Evolutionary conservation across 2,888 invertebrate species (phyloP).

Genomic region (Clunio marinus): DNA sequence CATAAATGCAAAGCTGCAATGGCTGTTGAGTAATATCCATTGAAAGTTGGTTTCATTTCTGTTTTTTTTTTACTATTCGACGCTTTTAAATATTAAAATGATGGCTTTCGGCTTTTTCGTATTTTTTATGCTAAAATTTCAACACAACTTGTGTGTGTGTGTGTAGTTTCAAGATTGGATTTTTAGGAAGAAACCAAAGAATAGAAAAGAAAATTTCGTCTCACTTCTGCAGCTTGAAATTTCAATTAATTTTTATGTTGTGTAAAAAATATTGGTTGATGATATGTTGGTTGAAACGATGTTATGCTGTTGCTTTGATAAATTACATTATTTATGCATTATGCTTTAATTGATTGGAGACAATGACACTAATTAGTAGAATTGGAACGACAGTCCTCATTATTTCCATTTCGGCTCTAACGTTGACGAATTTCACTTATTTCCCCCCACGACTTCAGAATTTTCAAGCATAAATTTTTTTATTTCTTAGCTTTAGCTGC

Average conservation of each 20-base stretch:
- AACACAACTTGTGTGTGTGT: background rate
- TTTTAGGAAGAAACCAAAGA: background rate
- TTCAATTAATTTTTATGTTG: background rate
- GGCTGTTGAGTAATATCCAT: background rate
- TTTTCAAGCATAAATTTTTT: no score
- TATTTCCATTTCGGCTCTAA: background rate
- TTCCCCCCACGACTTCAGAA: background rate
- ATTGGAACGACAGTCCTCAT: background rate
- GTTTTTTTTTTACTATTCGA: background rate
- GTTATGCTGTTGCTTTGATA: background rate
- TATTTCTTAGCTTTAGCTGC: no score
- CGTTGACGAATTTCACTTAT: background rate
- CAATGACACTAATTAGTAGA: background rate
- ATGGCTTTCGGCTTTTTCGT: background rate
- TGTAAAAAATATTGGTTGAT: background rate
- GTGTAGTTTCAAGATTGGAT: background rate
- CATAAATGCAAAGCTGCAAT: background rate
- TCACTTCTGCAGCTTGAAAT: background rate
- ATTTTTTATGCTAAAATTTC: background rate
- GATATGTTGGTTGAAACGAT: background rate
- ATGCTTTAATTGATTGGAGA: background rate
- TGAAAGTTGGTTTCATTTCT: background rate
- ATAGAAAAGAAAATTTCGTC: background rate
- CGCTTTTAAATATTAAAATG: background rate
- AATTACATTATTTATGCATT: background rate